Percentiles rank a stretch among this genome's conserved stretches.
Conservation (phyloP, 35 echinoderm and acorn worm genomes). For the Diadema setosum region DNA sequence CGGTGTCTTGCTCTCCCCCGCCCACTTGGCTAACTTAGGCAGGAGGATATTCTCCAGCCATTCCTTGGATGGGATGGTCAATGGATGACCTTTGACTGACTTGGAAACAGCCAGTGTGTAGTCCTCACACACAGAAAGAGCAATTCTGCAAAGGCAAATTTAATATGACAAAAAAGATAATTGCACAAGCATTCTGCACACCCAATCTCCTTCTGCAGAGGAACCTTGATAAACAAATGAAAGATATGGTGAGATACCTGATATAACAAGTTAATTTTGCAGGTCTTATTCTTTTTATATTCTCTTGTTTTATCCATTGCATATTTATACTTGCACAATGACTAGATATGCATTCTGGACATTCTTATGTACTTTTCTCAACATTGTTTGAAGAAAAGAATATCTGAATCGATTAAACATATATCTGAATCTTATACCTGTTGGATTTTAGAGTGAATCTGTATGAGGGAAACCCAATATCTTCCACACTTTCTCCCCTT, state of each 20-base stretch:
- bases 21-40: constrained; percentile 79
- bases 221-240: neutral
- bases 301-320: neutral
- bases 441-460: neutral
- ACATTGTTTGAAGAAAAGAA: neutral
- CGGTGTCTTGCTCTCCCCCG: constrained; percentile 34
- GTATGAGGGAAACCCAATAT: neutral
- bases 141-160: constrained; percentile 19
- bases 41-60: constrained; percentile 58
- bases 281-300: neutral
- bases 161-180: neutral
- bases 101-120: neutral
- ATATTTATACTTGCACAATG: neutral
- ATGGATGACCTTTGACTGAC: neutral
- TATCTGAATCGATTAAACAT: neutral
- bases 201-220: too few relatives aligned
- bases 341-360: neutral
- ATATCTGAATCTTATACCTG: neutral
- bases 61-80: constrained; percentile 18
- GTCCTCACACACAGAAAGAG: constrained; percentile 15
- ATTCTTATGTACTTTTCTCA: neutral
- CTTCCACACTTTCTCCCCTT: neutral
- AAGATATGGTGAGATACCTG: neutral
- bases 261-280: neutral
- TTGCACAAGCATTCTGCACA: too few relatives aligned